Conservation (phyloP, 92 coral and sea anemone species). For the Meandrina meandrites region DNA sequence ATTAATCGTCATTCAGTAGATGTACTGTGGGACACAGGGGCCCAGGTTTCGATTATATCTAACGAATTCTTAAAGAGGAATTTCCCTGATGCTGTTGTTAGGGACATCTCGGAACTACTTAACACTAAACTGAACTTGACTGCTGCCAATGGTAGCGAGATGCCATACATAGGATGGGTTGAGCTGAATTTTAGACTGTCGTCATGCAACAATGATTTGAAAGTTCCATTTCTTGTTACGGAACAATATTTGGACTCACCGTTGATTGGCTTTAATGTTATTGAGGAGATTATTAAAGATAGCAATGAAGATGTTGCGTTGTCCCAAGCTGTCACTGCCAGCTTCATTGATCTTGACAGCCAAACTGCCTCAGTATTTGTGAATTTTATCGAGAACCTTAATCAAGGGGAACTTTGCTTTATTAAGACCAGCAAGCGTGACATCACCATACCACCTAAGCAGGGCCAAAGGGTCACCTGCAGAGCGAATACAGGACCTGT, state of each 20-base stretch:
- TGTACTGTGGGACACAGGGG: conserved; percentile 67
- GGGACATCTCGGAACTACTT: conserved; percentile 20
- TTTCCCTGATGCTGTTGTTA: conserved; percentile 27
- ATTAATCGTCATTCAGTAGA: conserved; percentile 41
- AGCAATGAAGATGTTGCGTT: conserved; percentile 16
- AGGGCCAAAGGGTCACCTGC: conserved; percentile 34
- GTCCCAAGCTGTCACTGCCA: conserved; percentile 5
- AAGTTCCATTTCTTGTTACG: conserved; percentile 34
- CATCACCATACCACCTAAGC: conserved; percentile 39
- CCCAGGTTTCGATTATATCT: conserved; percentile 53
- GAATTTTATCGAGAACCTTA: conserved; percentile 24
- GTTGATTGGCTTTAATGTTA: conserved; percentile 27
- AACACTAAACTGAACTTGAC: conserved; percentile 26
- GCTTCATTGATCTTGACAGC: conserved; percentile 21
- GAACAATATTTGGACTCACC: conserved; percentile 40
- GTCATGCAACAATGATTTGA: conserved; percentile 25
- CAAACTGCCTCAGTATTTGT: conserved; percentile 17
- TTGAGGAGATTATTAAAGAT: conserved; percentile 25
- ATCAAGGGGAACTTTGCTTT: conserved; percentile 18
- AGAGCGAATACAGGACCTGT: conserved; percentile 51
- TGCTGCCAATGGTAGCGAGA: conserved; percentile 31
- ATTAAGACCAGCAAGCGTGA: conserved; percentile 40
- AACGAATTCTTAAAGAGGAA: conserved; percentile 34
- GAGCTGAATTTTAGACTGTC: conserved; percentile 48
- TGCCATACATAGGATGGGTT: conserved; percentile 52